phyloP scores from a whole-genome alignment of 2,113 vertebrate genomes.

The Campylomormyrus tamandua region DNA sequence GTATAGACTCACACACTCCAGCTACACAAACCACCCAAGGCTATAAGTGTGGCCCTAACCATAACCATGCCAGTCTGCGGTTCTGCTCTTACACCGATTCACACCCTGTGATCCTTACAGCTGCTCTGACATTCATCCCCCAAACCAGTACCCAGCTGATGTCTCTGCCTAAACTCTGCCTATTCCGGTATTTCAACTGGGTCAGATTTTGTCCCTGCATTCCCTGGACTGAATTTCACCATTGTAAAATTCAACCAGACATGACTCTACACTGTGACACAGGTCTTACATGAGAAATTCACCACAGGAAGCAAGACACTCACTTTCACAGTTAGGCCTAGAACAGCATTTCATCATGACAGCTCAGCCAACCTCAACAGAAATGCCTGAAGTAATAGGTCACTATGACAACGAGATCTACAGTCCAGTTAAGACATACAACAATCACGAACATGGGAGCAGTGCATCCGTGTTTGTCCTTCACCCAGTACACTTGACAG shows the following conservation, averaged over 20 bases:
- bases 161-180: not conserved
- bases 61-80: not conserved
- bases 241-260: not conserved
- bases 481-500: not conserved
- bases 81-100: not conserved
- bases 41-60: not conserved
- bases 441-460: not conserved
- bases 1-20: not conserved
- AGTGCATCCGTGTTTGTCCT: not conserved
- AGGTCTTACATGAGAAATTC: not conserved
- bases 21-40: not conserved
- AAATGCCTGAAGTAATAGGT: constrained; percentile 24
- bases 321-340: not conserved
- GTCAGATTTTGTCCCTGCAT: not conserved
- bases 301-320: not conserved
- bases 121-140: not conserved
- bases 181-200: not conserved
- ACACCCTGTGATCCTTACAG: not conserved
- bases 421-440: not conserved
- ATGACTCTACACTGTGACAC: not conserved
- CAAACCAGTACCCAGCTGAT: not conserved
- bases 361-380: constrained; percentile 11
- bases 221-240: not conserved
- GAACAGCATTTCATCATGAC: not conserved
- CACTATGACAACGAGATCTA: constrained; percentile 24